Evolutionary conservation across 1,140 invertebrate species (phyloP), one percentile per base, ranked within the genome.

Genomic region (Samia ricini): DNA sequence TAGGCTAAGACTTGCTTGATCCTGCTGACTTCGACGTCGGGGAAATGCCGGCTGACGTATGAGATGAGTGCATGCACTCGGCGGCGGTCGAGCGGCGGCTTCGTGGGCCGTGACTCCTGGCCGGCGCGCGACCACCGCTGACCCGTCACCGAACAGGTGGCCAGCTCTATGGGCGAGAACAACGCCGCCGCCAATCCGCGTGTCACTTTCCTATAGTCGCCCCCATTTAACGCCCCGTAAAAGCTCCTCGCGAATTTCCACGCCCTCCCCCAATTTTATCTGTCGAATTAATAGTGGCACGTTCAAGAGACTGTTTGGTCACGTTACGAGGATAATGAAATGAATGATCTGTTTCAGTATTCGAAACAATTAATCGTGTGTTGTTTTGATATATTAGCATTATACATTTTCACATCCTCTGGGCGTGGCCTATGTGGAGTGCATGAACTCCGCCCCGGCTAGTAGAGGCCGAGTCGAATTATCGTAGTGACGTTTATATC

Each of bases 1-100:
- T 95, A 95, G 20, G 94, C 94, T 66, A 95, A 89, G 63, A 95
- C 94, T 85, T 95, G 94, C 83, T 95, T 95, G 74, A 95, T 94
- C 76, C 94, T 91, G 83, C 93, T 94, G 70, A 94, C 93, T 85
- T 94, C 94, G 48, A 95, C 92, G 66, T 93, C 92, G 26, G 94
- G 94, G 90, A 95, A 95, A 76, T 94, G 92, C 21, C 93, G 91
- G 70, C 93, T 94, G 69, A 95, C 94, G 86, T 95, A 95, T 63
- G 93, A 94, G 87, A 95, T 94, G 76, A 95, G 94, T 22, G 94
- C 94, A 85, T 95, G 94, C 20, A 95, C 94, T 82, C 94, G 93
- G 81, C 93, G 91, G 51, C 93, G 89, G 79, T 95, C 94, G 60
- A 95, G 86, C 52, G 94, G 94, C 51, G 94, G 94, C 84, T 95